Conservation (phyloP, 1,140 invertebrate species). For the Cyphomyrmex costatus region DNA sequence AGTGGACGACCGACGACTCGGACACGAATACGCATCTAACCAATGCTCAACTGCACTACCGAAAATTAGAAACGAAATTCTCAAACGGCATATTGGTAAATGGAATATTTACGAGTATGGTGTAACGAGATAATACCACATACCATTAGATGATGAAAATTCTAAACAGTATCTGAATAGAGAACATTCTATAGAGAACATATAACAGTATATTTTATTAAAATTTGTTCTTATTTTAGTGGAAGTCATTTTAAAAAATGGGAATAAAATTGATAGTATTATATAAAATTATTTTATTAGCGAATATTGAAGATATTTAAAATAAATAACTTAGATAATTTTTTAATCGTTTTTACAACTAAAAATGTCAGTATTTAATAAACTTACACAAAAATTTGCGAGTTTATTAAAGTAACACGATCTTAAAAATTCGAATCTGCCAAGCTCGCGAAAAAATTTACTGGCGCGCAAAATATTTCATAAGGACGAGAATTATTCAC, state of each 20-base stretch:
- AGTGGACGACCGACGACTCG: not conserved
- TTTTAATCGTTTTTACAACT: not conserved
- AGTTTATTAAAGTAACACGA: not conserved
- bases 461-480: conserved; percentile 25
- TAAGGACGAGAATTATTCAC: conserved; percentile 34
- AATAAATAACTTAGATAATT: not conserved
- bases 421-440: not conserved
- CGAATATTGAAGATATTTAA: not conserved
- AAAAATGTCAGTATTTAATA: not conserved
- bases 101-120: not conserved
- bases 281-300: not conserved
- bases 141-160: not conserved
- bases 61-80: conserved; percentile 29
- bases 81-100: too few relatives aligned
- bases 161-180: not conserved
- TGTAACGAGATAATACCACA: not conserved
- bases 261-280: not conserved
- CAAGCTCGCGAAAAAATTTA: not conserved
- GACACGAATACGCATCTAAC: not conserved
- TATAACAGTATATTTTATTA: not conserved
- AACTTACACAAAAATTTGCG: not conserved
- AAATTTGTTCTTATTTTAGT: not conserved
- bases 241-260: conserved; percentile 11
- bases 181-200: not conserved
- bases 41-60: conserved; percentile 25